These are phyloP conservation scores for Monochamus saltuarius DNA, from an alignment of 1,140 invertebrate genomes.

Conservation along the genomic window DNA sequence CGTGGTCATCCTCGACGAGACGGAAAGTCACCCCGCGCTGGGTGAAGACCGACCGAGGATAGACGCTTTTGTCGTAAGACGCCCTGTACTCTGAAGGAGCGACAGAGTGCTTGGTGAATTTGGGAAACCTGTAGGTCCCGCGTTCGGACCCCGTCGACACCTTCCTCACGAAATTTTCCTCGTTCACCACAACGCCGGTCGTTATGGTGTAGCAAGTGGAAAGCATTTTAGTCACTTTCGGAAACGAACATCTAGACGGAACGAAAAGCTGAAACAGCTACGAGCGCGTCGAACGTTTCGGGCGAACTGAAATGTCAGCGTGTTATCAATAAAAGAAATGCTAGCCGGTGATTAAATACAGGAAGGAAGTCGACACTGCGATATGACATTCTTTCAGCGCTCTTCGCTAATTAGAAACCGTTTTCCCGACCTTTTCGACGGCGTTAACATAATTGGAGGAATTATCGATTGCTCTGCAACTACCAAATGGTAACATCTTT, in stretches of 20 bases:
- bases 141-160: not conserved
- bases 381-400: not conserved
- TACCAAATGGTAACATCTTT: not conserved
- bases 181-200: conserved; percentile 2
- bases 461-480: conserved; percentile 1
- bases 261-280: too few species aligned
- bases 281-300: conserved; percentile 11
- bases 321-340: conserved; percentile 12
- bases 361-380: not conserved
- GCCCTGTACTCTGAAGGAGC: conserved; percentile 25
- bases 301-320: conserved; percentile 17
- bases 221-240: conserved; percentile 13
- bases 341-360: conserved; percentile 10
- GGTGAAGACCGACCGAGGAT: conserved; percentile 21
- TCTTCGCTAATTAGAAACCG: not conserved
- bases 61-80: conserved; percentile 16
- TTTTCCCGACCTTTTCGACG: conserved; percentile 6
- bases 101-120: conserved; percentile 21
- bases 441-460: conserved; percentile 6
- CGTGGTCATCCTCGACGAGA: not conserved
- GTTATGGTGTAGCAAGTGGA: conserved; percentile 7
- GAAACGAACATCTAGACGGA: conserved; percentile 1
- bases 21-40: not conserved
- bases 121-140: conserved; percentile 13
- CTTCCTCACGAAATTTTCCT: conserved; percentile 11